Evolutionary conservation across 2,888 invertebrate species (phyloP).

Genomic region (Taenaris catops): DNA sequence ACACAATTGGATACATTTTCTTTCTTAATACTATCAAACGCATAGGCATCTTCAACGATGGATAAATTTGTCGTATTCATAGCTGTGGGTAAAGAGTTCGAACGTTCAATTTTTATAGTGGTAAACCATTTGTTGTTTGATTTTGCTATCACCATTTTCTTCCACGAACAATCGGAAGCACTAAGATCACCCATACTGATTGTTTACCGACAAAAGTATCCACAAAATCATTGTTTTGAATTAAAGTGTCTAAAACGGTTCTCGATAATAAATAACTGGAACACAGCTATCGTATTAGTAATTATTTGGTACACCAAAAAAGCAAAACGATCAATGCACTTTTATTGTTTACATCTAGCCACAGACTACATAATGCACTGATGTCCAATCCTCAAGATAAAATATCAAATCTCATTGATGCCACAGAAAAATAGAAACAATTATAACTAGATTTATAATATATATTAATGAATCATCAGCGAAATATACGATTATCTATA

Average conservation of each 20-base stretch:
- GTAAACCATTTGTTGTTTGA: constrained; percentile 60
- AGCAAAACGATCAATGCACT: constrained; percentile 6
- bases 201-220: constrained; percentile 66
- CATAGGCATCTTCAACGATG: constrained; percentile 31
- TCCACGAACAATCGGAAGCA: constrained; percentile 60
- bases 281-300: no score
- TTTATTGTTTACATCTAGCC: background rate
- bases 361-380: background rate
- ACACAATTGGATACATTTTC: constrained; percentile 27
- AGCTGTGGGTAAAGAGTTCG: constrained; percentile 27
- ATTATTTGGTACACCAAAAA: no score
- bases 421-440: no score
- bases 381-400: no score
- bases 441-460: no score
- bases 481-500: no score
- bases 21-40: constrained; percentile 35
- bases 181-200: constrained; percentile 72
- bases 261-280: no score
- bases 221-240: constrained; percentile 65
- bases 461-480: no score
- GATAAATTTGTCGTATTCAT: constrained; percentile 35
- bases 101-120: constrained; percentile 24
- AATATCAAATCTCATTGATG: no score
- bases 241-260: no score
- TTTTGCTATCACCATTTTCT: constrained; percentile 67